Evolutionary conservation across 2,113 vertebrate species (phyloP).

Genomic region (Chionomys nivalis): DNA sequence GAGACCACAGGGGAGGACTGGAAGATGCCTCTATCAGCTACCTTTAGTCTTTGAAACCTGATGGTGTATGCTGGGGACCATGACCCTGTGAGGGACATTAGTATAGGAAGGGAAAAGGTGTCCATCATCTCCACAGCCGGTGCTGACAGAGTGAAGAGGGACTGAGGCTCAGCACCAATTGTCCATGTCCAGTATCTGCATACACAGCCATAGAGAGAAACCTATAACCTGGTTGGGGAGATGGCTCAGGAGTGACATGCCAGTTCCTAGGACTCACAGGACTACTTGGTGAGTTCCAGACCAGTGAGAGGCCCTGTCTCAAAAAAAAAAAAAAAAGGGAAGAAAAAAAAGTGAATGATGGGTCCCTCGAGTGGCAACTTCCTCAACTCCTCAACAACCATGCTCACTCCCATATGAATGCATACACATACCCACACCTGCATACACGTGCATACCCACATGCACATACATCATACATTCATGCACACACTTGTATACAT

Average conservation of each 20-base stretch:
- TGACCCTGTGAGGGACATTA: fast-evolving
- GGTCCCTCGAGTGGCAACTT: not conserved
- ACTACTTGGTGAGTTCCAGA: not conserved
- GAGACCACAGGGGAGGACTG: not conserved
- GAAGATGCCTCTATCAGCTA: not conserved
- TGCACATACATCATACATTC: too few relatives aligned
- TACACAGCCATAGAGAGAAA: fast-evolving
- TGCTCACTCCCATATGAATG: not conserved
- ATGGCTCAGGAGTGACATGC: not conserved
- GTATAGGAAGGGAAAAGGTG: not conserved
- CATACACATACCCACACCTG: not conserved
- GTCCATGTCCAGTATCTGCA: fast-evolving
- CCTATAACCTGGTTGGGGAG: not conserved
- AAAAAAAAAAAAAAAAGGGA: not conserved
- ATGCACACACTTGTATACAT: not conserved
- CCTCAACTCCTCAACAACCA: not conserved
- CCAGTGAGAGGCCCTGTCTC: not conserved
- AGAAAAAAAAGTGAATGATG: not conserved
- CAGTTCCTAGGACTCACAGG: not conserved
- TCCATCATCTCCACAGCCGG: fast-evolving
- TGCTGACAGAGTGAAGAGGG: not conserved
- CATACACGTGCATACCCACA: not conserved
- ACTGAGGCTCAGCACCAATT: fast-evolving
- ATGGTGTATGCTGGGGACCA: not conserved
- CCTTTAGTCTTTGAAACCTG: not conserved